Base-by-base conservation (phyloP, 1,140 invertebrate genomes). In the Penaeus chinensis region DNA sequence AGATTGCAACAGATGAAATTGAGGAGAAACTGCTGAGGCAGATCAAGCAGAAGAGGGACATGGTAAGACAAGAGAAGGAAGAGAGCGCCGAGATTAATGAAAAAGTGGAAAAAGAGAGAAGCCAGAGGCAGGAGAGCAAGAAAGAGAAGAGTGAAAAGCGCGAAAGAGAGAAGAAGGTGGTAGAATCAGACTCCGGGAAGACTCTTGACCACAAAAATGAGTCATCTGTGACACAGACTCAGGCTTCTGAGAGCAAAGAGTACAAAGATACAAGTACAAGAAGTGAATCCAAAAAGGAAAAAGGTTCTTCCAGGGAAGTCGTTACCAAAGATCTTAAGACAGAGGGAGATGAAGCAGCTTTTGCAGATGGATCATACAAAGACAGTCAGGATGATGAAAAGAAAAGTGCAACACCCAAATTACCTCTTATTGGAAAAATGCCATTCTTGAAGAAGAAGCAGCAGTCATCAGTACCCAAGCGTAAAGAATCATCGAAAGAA, bases 371-470 rank as follows among this genome's bases (percentile, higher is more conserved):
- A 54, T 54, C 54, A 16, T 13, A 16, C 16, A 54, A 54, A 54
- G 54, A 54, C 54, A 54, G 54, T 54, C 54, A 54, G 11, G 54
- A 54, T 16, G 54, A 54, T 8, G 54, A 54, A 54, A 54, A 54
- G 54, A 54, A 54, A 16, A 54, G 54, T 54, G 10, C 54, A 54
- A 13, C 54, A 19, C 66, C 66, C 66, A 71, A 71, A 32, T 71
- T 71, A 71, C 66, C 66, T 24, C 32, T 71, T 24, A 71, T 71
- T 22, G 66, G 66, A 71, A 71, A 71, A 71, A 71, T 71, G 66
- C 66, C 66, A 13, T 71, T 71, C 32, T 13, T 71, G 10, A 71
- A 71, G 32, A 71, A 71, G 19, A 71, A 71, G 19, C 54, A 54
- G 11, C 54, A 54, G 54, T 54, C 54, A 16, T 54, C 54, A 54